These are phyloP conservation scores for Gallinago media DNA, from an alignment of 2,113 vertebrate species.

Conservation along the genomic window DNA sequence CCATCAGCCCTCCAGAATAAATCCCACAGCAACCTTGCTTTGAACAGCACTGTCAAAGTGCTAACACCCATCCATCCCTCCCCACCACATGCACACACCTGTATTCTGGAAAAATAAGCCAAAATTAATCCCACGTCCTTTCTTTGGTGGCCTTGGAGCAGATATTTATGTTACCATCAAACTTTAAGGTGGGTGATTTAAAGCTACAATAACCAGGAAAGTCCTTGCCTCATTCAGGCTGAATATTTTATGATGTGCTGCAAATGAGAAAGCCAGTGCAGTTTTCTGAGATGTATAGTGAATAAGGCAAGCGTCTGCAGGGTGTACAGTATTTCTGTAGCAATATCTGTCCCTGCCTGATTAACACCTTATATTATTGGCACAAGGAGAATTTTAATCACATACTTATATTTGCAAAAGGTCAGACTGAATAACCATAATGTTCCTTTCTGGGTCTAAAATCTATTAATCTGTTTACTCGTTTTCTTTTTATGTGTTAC, in stretches of 20 bases:
- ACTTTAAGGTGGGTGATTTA: constrained; percentile 20
- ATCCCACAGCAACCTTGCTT: not conserved
- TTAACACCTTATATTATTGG: constrained; percentile 23
- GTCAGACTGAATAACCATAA: not conserved
- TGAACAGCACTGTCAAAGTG: not conserved
- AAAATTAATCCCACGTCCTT: not conserved
- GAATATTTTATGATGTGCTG: constrained; percentile 3
- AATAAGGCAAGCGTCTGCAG: not conserved
- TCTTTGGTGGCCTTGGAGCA: not conserved
- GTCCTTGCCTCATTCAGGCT: not conserved
- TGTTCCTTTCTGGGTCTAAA: constrained; percentile 28
- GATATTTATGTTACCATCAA: not conserved
- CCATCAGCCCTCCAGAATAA: not conserved
- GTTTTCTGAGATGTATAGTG: not conserved
- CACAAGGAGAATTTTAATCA: constrained; percentile 16
- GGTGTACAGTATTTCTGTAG: not conserved
- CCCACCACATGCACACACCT: not conserved
- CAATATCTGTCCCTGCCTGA: constrained; percentile 15
- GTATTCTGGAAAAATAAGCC: not conserved
- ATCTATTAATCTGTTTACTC: constrained; percentile 39
- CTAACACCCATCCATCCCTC: not conserved
- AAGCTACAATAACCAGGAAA: not conserved
- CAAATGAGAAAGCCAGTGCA: not conserved
- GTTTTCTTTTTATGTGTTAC: not conserved
- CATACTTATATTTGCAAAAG: not conserved